Percentiles rank a stretch among this genome's conserved stretches.
Evolutionary conservation across 2,113 vertebrate species (phyloP).

Genomic region (Podarcis cretensis): DNA sequence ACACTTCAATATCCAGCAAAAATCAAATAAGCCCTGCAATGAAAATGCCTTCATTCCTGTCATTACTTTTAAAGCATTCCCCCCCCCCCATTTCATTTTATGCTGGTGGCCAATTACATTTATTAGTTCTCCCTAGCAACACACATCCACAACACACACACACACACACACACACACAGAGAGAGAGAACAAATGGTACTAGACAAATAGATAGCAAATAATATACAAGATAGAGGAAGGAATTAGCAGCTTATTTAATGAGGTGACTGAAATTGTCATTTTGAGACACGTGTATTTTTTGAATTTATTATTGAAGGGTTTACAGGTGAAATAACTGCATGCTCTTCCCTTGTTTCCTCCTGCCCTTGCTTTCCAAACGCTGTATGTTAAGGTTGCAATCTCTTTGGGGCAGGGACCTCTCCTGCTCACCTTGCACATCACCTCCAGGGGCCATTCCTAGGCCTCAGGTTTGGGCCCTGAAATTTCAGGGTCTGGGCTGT

Average conservation of each 20-base stretch:
- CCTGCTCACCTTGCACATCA: not conserved
- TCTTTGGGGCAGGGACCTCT: not conserved
- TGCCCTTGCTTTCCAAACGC: not conserved
- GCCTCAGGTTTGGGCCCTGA: too few relatives aligned
- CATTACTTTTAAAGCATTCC: constrained; percentile 39
- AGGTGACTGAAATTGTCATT: not conserved
- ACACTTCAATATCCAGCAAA: constrained; percentile 34
- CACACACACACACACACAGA: too few relatives aligned
- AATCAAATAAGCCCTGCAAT: not conserved
- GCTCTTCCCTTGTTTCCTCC: not conserved
- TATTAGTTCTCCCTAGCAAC: not conserved
- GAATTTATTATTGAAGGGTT: not conserved
- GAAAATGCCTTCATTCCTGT: constrained; percentile 29
- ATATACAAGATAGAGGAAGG: not conserved
- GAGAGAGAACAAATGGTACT: not conserved
- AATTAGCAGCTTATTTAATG: not conserved
- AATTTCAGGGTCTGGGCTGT: too few relatives aligned
- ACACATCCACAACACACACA: not conserved
- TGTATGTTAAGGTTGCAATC: not conserved
- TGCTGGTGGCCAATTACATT: not conserved
- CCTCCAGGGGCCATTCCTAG: too few relatives aligned
- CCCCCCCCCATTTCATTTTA: not conserved
- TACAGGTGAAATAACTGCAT: not conserved
- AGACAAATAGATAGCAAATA: not conserved
- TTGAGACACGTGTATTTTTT: not conserved